Conservation (phyloP, 2,113 vertebrate species). For the Pachyramphus minor region DNA sequence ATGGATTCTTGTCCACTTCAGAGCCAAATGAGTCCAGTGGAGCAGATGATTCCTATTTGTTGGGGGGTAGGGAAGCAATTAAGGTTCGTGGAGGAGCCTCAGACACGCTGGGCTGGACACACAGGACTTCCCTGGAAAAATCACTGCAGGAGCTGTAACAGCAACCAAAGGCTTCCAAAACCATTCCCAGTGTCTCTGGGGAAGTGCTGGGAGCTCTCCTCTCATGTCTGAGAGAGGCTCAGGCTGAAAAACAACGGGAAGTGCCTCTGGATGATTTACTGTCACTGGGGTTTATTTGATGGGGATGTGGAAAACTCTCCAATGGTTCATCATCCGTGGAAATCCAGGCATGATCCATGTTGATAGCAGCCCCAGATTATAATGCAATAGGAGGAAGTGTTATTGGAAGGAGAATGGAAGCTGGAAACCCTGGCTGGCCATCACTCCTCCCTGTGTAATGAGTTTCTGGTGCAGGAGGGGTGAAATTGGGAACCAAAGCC, state of each 20-base stretch:
- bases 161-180: neutral
- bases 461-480: conserved; percentile 59
- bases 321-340: conserved; percentile 32
- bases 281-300: conserved; percentile 23
- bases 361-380: conserved; percentile 43
- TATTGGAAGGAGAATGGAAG: conserved; percentile 21
- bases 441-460: conserved; percentile 43
- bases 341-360: conserved; percentile 2
- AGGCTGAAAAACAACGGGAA: neutral
- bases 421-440: conserved; percentile 60
- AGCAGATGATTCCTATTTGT: neutral
- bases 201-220: neutral
- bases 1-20: neutral
- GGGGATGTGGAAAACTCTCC: neutral
- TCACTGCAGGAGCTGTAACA: neutral
- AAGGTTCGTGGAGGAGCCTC: neutral
- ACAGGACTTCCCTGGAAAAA: neutral
- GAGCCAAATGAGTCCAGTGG: neutral
- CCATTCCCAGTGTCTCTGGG: neutral
- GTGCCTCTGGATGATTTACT: conserved; percentile 16
- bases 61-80: neutral
- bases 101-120: too few species aligned
- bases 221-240: neutral
- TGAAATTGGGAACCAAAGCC: conserved; percentile 61
- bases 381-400: conserved; percentile 8